Percentiles rank a stretch among this genome's conserved stretches.
Evolutionary conservation across 2,888 invertebrate genomes (phyloP).

Genomic region (Psylliodes chrysocephalus): DNA sequence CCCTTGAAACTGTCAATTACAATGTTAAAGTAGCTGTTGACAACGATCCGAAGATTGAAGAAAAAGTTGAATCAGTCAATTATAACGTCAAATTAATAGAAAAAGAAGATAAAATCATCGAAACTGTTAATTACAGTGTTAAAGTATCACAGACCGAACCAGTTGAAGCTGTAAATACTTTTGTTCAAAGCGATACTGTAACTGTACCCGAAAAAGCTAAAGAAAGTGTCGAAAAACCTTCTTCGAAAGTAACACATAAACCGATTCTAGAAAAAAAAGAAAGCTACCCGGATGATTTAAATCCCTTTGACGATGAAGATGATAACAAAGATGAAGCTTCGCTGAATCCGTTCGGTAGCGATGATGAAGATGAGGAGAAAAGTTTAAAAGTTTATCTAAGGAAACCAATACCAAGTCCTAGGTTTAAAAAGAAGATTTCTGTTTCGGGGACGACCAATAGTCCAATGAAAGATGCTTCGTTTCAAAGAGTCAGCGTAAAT

Average conservation of each 20-base stretch:
- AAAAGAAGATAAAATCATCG: constrained; percentile 12
- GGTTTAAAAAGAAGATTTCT: constrained; percentile 26
- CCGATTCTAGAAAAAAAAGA: constrained; percentile 31
- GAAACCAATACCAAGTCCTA: constrained; percentile 43
- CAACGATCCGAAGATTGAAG: neutral
- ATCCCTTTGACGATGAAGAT: constrained; percentile 81
- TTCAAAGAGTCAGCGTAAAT: constrained; percentile 68
- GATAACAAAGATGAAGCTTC: constrained; percentile 53
- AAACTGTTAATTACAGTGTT: constrained; percentile 13
- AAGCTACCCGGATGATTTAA: constrained; percentile 78
- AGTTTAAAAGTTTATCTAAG: constrained; percentile 49
- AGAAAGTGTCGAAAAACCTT: too few relatives aligned
- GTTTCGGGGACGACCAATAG: constrained; percentile 26
- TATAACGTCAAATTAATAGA: neutral
- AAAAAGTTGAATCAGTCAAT: neutral
- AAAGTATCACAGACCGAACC: neutral
- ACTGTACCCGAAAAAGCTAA: neutral
- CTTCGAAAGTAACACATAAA: neutral
- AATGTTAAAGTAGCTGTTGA: neutral
- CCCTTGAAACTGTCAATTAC: neutral
- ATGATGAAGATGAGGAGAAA: constrained; percentile 59
- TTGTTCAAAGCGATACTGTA: neutral
- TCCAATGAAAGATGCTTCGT: constrained; percentile 10
- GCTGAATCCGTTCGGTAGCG: constrained; percentile 45
- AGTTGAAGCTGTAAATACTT: neutral